Base-by-base conservation (phyloP, 2,113 vertebrate genomes). In the Cyanoderma ruficeps region DNA sequence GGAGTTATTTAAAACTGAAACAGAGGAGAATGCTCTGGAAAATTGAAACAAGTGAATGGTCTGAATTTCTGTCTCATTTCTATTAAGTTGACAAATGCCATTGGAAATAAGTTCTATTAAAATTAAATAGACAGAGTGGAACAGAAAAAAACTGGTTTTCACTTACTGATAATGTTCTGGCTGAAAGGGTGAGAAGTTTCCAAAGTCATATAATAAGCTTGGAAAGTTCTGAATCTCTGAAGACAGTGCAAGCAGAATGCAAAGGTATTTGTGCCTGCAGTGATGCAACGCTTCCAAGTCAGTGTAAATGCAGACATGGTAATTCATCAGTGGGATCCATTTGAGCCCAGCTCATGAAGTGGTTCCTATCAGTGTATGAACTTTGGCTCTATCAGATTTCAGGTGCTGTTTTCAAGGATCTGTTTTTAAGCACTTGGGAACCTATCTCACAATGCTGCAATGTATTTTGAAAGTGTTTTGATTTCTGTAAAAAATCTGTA, bases 401-500 rank as follows among this genome's bases (percentile, higher is more conserved):
- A 85, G 25, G 30, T 72, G n/a, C 22, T 63, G 7, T 68, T 88
- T 92, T 71, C 50, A 60, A 50, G 33, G 11, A 31, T 64, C 15
- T 80, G 37, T 72, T 90, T 65, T 41, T 64, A 85, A 91, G 49
- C 50, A n/a, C 39, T 83, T 80, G 39, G 63, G 55, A 79, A 82
- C 59, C 46, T 74, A 19, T 53, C 39, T 86, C 47, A 67, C 39
- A 89, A 24, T 75, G 8, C 27, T 77, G 18, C 24, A 67, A 59
- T 72, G 27, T 50, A 55, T 90, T 96, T 94, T 92, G 41, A 13
- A 85, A 92, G 71, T 83, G 61, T 90, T 94, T 90, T 87, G 55
- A 65, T 92, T 33, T 42, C 59, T 77, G n/a, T 77, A 28, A 88
- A 89, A 93, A 53, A 69, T 92, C 46, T 50, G 9, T 61, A n/a